Evolutionary conservation across 1,140 invertebrate genomes (phyloP).

Genomic region (Mactra quadrangularis): DNA sequence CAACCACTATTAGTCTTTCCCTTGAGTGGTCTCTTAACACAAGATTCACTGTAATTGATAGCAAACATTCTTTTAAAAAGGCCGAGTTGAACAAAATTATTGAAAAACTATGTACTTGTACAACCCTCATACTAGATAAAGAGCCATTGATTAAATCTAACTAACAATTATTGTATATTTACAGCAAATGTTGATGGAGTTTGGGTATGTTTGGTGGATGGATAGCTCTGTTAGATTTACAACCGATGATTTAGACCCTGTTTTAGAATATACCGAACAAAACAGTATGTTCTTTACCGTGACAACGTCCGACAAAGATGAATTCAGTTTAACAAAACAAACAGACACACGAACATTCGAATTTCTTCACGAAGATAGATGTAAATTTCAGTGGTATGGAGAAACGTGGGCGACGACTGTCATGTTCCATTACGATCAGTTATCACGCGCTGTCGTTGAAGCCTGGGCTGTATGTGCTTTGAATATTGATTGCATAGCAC

Average conservation of each 20-base stretch:
- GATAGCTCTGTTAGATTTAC: conserved; percentile 50
- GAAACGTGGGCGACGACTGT: conserved; percentile 52
- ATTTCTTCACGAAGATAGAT: conserved; percentile 44
- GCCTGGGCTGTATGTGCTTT: conserved; percentile 50
- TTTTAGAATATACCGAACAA: conserved; percentile 30
- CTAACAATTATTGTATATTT: no score
- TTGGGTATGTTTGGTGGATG: conserved; percentile 60
- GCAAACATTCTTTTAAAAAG: no score
- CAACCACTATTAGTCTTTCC: no score
- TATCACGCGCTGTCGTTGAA: conserved; percentile 38
- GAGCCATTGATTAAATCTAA: no score
- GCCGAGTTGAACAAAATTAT: no score
- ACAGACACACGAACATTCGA: conserved; percentile 47
- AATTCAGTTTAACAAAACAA: conserved; percentile 39
- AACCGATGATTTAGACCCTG: conserved; percentile 31
- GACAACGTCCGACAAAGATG: conserved; percentile 1
- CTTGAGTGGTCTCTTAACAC: no score
- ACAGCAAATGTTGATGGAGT: conserved; percentile 53
- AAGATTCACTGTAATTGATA: no score
- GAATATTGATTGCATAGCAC: conserved; percentile 44
- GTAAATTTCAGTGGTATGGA: conserved; percentile 53
- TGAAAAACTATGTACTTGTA: no score
- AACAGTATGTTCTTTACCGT: conserved; percentile 35
- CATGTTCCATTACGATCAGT: conserved; percentile 38
- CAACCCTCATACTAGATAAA: no score